Evolutionary conservation across 2,888 invertebrate species (phyloP).

Genomic region (Vesta saturnalis): DNA sequence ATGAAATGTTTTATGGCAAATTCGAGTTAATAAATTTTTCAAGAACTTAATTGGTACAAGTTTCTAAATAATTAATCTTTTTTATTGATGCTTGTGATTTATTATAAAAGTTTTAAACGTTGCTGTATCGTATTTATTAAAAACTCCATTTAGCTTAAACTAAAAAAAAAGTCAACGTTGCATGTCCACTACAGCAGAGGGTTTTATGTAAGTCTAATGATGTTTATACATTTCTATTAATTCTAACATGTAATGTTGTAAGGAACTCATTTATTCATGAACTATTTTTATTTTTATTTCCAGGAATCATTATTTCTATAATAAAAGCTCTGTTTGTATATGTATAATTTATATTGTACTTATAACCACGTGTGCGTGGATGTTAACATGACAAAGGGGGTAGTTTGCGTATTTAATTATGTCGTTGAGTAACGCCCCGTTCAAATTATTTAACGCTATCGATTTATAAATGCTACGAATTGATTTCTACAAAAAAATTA

Average conservation of each 20-base stretch:
- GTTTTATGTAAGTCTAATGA: slow-evolving; percentile 40
- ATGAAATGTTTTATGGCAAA: slow-evolving; percentile 4
- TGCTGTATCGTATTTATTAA: slow-evolving; percentile 15
- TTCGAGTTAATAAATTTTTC: slow-evolving; percentile 12
- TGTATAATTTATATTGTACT: slow-evolving; percentile 36
- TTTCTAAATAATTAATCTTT: slow-evolving; percentile 16
- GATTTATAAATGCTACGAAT: slow-evolving; percentile 34
- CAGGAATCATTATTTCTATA: slow-evolving; percentile 46
- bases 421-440: slow-evolving; percentile 28
- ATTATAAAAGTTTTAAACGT: slow-evolving; percentile 10
- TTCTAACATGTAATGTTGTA: slow-evolving; percentile 43
- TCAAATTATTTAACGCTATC: slow-evolving; percentile 33
- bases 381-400: slow-evolving; percentile 32
- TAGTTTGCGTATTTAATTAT: slow-evolving; percentile 34
- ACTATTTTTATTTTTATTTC: slow-evolving; percentile 39
- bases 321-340: slow-evolving; percentile 37
- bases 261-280: slow-evolving; percentile 43
- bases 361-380: slow-evolving; percentile 21
- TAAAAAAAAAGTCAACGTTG: slow-evolving; percentile 32
- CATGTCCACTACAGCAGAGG: slow-evolving; percentile 19
- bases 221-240: slow-evolving; percentile 46
- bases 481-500: not conserved
- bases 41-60: slow-evolving; percentile 9
- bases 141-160: slow-evolving; percentile 31
- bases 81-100: slow-evolving; percentile 13